phyloP scores from a whole-genome alignment of 1,140 invertebrate species.

The Hyles vespertilio region DNA sequence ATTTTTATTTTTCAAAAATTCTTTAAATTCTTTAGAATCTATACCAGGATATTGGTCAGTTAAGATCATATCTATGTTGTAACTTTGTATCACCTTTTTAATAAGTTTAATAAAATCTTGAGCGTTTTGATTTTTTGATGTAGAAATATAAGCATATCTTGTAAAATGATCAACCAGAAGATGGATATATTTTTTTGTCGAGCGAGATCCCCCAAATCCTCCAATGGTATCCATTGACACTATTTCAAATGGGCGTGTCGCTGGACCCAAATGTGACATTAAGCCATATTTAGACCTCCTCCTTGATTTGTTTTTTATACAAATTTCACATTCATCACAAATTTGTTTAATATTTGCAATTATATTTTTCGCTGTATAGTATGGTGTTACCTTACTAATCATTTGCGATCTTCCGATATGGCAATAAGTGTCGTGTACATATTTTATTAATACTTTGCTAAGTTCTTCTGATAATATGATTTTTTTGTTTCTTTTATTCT shows the following conservation, averaged over 20 bases:
- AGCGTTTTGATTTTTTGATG: slow-evolving; percentile 15
- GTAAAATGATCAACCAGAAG: slow-evolving; percentile 2
- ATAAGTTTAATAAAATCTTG: slow-evolving; percentile 14
- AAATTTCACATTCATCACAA: slow-evolving; percentile 16
- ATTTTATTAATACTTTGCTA: slow-evolving; percentile 30
- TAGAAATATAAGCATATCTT: slow-evolving; percentile 12
- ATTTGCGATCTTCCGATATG: slow-evolving; percentile 24
- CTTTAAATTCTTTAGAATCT: slow-evolving; percentile 19
- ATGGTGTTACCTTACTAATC: slow-evolving; percentile 10
- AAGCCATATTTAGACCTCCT: slow-evolving; percentile 7
- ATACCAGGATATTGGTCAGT: slow-evolving; percentile 21
- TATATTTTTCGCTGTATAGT: slow-evolving; percentile 12
- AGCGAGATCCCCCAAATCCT: slow-evolving; percentile 10
- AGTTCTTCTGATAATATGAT: slow-evolving; percentile 24
- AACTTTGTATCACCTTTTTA: slow-evolving; percentile 7
- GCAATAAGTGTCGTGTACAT: slow-evolving; percentile 24
- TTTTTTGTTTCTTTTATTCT: slow-evolving; percentile 18
- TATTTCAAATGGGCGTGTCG: slow-evolving; percentile 3
- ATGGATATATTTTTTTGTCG: slow-evolving; percentile 8
- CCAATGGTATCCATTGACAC: slow-evolving; percentile 5
- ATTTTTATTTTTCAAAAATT: slow-evolving; percentile 12
- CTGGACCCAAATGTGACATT: slow-evolving; percentile 14
- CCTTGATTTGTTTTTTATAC: background rate
- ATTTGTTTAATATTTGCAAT: slow-evolving; percentile 11
- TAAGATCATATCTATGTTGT: slow-evolving; percentile 14